phyloP scores from a whole-genome alignment of 2,797 vertebrate genomes.

The Anguilla anguilla region DNA sequence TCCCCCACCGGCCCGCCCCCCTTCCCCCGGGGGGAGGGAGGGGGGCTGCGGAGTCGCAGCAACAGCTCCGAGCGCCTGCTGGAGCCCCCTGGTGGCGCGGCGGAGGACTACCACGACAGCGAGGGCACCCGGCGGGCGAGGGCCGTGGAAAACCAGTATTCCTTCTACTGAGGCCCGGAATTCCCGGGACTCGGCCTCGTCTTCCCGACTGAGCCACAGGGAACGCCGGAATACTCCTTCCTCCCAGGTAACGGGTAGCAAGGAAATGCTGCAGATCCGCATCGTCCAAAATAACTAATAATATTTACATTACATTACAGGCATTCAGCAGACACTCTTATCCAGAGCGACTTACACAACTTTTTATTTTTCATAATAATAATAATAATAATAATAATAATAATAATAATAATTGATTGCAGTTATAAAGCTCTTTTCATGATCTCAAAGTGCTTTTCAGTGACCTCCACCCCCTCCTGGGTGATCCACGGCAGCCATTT shows the following conservation, averaged over 20 bases:
- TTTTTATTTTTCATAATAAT: too few relatives aligned
- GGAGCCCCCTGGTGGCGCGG: slow-evolving; percentile 70
- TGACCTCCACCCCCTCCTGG: background rate
- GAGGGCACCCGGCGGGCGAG: slow-evolving; percentile 83
- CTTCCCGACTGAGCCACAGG: slow-evolving; percentile 36
- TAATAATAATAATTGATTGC: background rate
- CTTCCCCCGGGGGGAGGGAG: slow-evolving; percentile 76
- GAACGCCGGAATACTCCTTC: slow-evolving; percentile 21
- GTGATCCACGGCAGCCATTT: background rate
- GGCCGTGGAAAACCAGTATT: slow-evolving; percentile 96
- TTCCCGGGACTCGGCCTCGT: slow-evolving; percentile 4
- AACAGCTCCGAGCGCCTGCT: slow-evolving; percentile 87
- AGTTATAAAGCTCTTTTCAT: background rate
- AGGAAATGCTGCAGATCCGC: slow-evolving; percentile 29
- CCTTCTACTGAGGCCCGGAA: slow-evolving; percentile 85
- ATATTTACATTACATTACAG: too few relatives aligned
- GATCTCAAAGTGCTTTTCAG: background rate
- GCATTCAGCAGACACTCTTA: too few relatives aligned
- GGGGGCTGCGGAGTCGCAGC: slow-evolving; percentile 80
- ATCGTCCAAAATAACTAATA: slow-evolving; percentile 41
- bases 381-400: background rate
- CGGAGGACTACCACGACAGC: slow-evolving; percentile 85
- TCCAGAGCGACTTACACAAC: too few relatives aligned
- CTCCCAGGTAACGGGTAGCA: background rate
- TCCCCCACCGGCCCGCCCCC: slow-evolving; percentile 72